Percentiles rank a stretch among this genome's conserved stretches.
Conservation (phyloP, 2,888 invertebrate genomes). For the Tenthredo mesomela region DNA sequence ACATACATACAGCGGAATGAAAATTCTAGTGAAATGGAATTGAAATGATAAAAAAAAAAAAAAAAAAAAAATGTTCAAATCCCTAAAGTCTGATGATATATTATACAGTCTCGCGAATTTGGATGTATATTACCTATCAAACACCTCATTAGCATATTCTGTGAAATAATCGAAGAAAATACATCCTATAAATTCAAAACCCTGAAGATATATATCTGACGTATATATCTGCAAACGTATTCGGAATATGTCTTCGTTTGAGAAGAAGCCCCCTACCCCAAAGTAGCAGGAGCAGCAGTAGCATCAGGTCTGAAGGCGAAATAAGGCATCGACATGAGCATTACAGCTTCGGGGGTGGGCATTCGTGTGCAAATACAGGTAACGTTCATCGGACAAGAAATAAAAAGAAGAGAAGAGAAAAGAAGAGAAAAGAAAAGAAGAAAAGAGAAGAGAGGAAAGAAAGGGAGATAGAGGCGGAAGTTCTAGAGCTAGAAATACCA, state of each 20-base stretch:
- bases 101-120: no score
- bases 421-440: no score
- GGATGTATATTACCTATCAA: no score
- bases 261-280: neutral
- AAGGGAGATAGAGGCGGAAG: neutral
- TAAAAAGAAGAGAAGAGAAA: neutral
- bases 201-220: neutral
- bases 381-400: conserved; percentile 16
- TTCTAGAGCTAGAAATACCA: neutral
- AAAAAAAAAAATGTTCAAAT: neutral
- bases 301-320: neutral
- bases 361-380: conserved; percentile 20
- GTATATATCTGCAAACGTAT: neutral
- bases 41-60: neutral
- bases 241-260: neutral
- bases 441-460: neutral
- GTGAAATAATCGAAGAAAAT: neutral
- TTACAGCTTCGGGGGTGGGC: neutral
- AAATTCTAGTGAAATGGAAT: neutral
- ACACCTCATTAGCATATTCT: neutral
- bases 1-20: neutral
- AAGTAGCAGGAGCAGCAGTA: neutral
- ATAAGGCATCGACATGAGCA: neutral
- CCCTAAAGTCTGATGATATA: no score
- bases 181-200: neutral